phyloP scores from a whole-genome alignment of 2,888 invertebrate genomes.

The Caenorhabditis panamensis region DNA sequence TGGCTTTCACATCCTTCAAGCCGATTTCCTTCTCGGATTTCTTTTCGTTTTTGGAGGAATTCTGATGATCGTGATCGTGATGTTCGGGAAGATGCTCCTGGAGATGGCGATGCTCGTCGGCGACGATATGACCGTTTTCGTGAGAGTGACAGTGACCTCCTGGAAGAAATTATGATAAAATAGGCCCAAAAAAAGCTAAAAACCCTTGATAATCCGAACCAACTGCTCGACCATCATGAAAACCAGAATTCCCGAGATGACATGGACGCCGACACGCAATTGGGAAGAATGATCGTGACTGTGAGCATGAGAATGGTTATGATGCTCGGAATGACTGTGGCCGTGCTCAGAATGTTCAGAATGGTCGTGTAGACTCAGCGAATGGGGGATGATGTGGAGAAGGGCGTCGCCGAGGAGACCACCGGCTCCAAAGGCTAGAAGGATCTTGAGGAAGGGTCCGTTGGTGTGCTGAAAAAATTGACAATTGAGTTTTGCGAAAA shows the following conservation, averaged over 20 bases:
- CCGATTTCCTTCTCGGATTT: conserved; percentile 18
- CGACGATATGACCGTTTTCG: conserved; percentile 53
- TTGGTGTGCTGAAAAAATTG: conserved; percentile 85
- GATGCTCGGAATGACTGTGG: too few relatives aligned
- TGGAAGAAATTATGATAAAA: too few relatives aligned
- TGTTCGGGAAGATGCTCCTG: too few relatives aligned
- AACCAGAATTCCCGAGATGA: conserved; percentile 70
- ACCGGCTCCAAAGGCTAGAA: conserved; percentile 91
- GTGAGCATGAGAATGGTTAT: conserved; percentile 82
- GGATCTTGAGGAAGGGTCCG: conserved; percentile 88
- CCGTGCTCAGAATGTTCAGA: too few relatives aligned
- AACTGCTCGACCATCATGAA: conserved; percentile 87
- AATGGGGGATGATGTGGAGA: conserved; percentile 97
- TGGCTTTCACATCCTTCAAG: conserved; percentile 84
- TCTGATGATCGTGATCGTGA: too few relatives aligned
- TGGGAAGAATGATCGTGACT: conserved; percentile 44
- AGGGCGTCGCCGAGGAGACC: conserved; percentile 97
- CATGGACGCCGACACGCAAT: conserved; percentile 40
- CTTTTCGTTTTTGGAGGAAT: too few relatives aligned
- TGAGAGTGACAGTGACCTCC: conserved; percentile 86
- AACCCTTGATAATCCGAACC: conserved; percentile 91
- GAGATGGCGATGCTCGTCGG: conserved; percentile 49
- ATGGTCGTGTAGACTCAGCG: conserved; percentile 81
- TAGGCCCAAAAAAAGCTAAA: too few relatives aligned
- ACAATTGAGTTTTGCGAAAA: not conserved